Base-by-base conservation (phyloP, 23 tunicate genomes). In the Oikopleura albicans region DNA sequence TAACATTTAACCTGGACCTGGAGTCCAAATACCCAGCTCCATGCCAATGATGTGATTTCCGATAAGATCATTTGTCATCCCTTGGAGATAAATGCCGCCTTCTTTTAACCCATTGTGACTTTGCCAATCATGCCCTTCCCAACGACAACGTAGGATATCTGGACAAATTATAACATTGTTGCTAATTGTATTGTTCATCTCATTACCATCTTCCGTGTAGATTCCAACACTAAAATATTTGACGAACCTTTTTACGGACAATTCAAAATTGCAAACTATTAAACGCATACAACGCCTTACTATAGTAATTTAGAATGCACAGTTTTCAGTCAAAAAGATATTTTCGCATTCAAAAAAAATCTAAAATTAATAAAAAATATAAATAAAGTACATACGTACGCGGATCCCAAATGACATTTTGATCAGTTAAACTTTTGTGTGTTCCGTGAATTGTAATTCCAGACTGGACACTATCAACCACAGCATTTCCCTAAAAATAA, bases 161-260 rank as follows among this genome's bases (percentile, higher is more conserved):
- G 27, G 34, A 29, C 79, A 71, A 37, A 71, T 71, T 16, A 71
- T 71, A 37, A 71, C 79, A 29, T 71, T 71, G 28, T 71, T 37
- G 37, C 36, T 16, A 71, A 71, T 71, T 71, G 79, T 71, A 29
- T 71, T 71, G 79, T 71, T 71, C 79, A 71, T 71, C 31, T 71
- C 79, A 37, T 71, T 71, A 22, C 79, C 79, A 31, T 71, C 79
- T 71, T 71, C 79, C 2, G 79, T 71, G 79, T 71, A 71, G 79
- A 71, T 71, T 29, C 79, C 79, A 29, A 71, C 79, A 22, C 63
- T 49, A 8, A 49, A 49, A n/a, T n/a, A n/a, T n/a, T n/a, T n/a
- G n/a, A n/a, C n/a, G n/a, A n/a, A n/a, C n/a, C n/a, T n/a, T n/a
- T n/a, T n/a, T n/a, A n/a, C n/a, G n/a, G n/a, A n/a, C n/a, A n/a